A percentile compares a stretch with the other conserved stretches of the same genome.
phyloP scores from a whole-genome alignment of 2,797 vertebrate species.

The Mus minutoides region DNA sequence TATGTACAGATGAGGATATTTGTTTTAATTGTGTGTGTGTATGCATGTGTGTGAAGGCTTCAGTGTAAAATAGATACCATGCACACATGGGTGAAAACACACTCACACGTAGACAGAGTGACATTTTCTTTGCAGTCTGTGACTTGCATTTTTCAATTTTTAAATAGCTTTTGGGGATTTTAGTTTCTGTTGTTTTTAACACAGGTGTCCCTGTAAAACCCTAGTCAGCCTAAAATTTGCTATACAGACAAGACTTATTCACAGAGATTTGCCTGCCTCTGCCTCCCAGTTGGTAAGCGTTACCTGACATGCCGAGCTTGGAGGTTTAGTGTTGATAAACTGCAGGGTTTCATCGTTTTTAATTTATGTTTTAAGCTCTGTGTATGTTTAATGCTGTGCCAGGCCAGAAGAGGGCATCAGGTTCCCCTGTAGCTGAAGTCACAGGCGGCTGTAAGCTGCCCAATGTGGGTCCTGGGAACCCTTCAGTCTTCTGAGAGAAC shows the following conservation, averaged over 20 bases:
- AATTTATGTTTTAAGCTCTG: background rate
- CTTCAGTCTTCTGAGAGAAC: no score
- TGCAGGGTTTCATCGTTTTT: background rate
- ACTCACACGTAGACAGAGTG: background rate
- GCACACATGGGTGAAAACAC: background rate
- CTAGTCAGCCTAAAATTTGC: background rate
- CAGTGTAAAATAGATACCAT: background rate
- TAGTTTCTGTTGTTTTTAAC: background rate
- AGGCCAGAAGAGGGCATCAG: background rate
- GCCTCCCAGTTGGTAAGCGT: background rate
- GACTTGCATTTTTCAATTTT: constrained; percentile 4
- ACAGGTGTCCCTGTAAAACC: background rate
- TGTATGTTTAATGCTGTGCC: background rate
- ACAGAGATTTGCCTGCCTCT: background rate
- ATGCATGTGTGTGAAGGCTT: background rate
- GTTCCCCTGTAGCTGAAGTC: no score
- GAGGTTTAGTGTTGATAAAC: background rate
- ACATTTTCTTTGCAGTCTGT: background rate
- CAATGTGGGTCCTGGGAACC: no score
- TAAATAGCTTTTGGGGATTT: constrained; percentile 18
- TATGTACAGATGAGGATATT: background rate
- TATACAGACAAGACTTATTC: background rate
- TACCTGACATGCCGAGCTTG: background rate
- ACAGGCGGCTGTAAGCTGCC: no score
- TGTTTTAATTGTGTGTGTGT: background rate